These are phyloP conservation scores for Apodemia mormo DNA, from an alignment of 2,888 invertebrate species.

Conservation along the genomic window DNA sequence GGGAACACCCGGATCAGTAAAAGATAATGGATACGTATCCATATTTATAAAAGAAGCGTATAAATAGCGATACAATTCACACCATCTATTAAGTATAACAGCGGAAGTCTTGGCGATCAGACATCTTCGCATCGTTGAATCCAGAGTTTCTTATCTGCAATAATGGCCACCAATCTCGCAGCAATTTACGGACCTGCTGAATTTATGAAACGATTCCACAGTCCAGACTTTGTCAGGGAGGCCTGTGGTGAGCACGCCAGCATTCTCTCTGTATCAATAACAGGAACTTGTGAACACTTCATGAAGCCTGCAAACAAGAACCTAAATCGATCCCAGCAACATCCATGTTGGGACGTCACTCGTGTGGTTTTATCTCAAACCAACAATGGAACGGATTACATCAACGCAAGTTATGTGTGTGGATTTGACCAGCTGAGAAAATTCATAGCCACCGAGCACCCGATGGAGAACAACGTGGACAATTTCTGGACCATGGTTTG, in stretches of 20 bases:
- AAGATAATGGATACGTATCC: neutral
- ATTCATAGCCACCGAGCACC: slow-evolving; percentile 22
- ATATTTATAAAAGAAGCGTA: neutral
- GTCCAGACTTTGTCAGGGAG: too few species aligned
- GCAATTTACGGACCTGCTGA: too few species aligned
- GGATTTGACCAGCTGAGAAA: slow-evolving; percentile 19
- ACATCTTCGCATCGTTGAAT: too few species aligned
- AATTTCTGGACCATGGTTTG: slow-evolving; percentile 26
- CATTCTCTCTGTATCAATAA: too few species aligned
- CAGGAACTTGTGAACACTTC: too few species aligned
- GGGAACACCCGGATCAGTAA: neutral
- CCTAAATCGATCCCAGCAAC: too few species aligned
- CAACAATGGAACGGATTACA: slow-evolving; percentile 23
- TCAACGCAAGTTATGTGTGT: slow-evolving; percentile 21
- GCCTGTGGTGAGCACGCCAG: too few species aligned
- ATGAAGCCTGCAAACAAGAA: too few species aligned
- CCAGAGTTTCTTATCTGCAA: too few species aligned
- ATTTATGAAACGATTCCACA: too few species aligned
- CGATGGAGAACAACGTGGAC: slow-evolving; percentile 13
- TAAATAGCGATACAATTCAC: neutral
- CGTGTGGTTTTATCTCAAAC: slow-evolving; percentile 23
- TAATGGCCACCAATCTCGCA: too few species aligned
- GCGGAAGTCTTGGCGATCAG: too few species aligned
- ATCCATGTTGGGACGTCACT: slow-evolving; percentile 15
- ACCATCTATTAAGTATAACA: neutral